These are phyloP conservation scores for Limenitis camilla DNA, from an alignment of 2,888 invertebrate species.

Conservation along the genomic window DNA sequence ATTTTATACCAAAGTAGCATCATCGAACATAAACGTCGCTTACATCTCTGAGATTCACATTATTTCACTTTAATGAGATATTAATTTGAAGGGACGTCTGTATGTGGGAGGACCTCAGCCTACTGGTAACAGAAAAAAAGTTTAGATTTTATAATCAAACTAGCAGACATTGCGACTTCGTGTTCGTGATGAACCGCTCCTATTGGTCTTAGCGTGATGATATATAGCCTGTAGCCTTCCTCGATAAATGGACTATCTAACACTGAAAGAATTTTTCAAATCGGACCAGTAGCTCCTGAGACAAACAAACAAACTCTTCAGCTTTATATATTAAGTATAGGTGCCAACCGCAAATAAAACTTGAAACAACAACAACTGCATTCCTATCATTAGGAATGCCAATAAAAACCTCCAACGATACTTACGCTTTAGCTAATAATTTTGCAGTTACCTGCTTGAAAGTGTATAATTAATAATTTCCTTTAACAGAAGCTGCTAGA, in stretches of 20 bases:
- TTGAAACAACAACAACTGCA: too few relatives aligned
- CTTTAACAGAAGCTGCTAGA: constrained; percentile 40
- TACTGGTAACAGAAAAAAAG: not conserved
- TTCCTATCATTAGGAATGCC: not conserved
- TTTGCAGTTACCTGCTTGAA: constrained; percentile 18
- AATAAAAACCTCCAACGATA: not conserved
- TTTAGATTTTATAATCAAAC: not conserved
- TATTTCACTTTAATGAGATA: constrained; percentile 29
- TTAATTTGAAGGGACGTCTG: constrained; percentile 19
- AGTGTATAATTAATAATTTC: constrained; percentile 22
- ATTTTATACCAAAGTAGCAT: constrained; percentile 32
- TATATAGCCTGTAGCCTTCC: too few relatives aligned
- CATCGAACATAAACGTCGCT: constrained; percentile 36
- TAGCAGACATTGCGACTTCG: too few relatives aligned
- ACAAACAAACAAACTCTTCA: too few relatives aligned
- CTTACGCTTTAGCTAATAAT: constrained; percentile 3
- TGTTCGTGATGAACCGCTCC: too few relatives aligned
- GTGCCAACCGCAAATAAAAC: too few relatives aligned
- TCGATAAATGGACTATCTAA: too few relatives aligned
- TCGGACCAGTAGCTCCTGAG: too few relatives aligned
- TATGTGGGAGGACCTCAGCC: not conserved
- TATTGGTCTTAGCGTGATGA: too few relatives aligned
- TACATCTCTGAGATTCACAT: constrained; percentile 32
- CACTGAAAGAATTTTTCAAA: too few relatives aligned
- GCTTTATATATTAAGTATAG: too few relatives aligned